Percentiles rank a stretch among this genome's conserved stretches.
Evolutionary conservation across 2,113 vertebrate genomes (phyloP).

Genomic region (Cygnus atratus): DNA sequence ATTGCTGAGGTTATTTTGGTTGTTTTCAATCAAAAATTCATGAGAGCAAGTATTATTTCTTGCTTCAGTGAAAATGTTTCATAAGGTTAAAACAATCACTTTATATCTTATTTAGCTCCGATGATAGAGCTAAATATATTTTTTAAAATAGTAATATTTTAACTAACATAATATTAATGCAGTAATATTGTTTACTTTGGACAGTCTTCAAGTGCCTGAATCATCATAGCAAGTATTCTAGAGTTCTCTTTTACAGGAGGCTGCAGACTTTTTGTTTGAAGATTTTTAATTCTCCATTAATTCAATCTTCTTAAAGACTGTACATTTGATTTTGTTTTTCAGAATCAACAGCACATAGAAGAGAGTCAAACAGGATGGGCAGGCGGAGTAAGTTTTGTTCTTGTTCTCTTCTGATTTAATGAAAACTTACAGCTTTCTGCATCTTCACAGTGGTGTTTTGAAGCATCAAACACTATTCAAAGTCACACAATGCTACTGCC

Average conservation of each 20-base stretch:
- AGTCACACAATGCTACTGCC: neutral
- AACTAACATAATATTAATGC: neutral
- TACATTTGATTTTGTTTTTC: conserved; percentile 56
- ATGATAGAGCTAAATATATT: neutral
- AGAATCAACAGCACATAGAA: conserved; percentile 84
- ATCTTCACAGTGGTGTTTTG: conserved; percentile 14
- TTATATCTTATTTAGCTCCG: neutral
- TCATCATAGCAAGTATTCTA: neutral
- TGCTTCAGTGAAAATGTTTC: neutral
- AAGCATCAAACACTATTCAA: neutral
- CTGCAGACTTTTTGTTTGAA: neutral
- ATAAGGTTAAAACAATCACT: neutral
- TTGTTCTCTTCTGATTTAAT: conserved; percentile 41
- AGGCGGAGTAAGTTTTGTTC: conserved; percentile 85
- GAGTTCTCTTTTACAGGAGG: neutral
- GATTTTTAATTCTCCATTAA: neutral
- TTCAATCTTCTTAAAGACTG: neutral
- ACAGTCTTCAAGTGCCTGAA: neutral
- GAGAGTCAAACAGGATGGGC: conserved; percentile 93
- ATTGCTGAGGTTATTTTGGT: neutral
- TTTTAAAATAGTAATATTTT: neutral
- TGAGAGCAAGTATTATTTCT: neutral
- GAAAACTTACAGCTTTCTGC: neutral
- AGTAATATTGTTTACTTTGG: neutral
- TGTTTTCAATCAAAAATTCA: neutral